Conservation (phyloP, 1,140 invertebrate species). For the Lerema accius region DNA sequence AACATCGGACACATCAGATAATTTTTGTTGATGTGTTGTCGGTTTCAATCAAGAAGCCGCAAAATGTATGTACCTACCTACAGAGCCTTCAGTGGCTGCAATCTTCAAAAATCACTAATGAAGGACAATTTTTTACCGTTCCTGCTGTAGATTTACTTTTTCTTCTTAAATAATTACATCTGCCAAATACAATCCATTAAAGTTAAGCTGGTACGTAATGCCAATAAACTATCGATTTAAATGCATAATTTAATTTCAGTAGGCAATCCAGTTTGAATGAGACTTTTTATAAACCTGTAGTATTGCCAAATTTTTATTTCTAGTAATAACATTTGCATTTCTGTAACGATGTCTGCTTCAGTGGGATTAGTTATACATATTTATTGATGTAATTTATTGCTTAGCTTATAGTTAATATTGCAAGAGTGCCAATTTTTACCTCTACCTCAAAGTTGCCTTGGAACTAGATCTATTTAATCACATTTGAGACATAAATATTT, state of each 20-base stretch:
- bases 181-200: constrained; percentile 29
- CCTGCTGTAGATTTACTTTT: constrained; percentile 12
- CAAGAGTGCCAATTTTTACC: constrained; percentile 40
- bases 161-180: constrained; percentile 24
- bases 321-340: constrained; percentile 62
- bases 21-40: constrained; percentile 20
- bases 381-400: constrained; percentile 69
- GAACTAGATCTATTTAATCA: too few species aligned
- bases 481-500: too few species aligned
- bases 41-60: constrained; percentile 18
- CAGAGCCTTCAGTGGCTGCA: constrained; percentile 1
- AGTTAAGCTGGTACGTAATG: constrained; percentile 33
- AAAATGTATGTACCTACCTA: constrained; percentile 5
- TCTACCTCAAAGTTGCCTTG: too few species aligned
- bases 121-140: constrained; percentile 8
- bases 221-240: constrained; percentile 37
- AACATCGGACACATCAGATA: constrained; percentile 13
- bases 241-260: constrained; percentile 41
- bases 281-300: constrained; percentile 38
- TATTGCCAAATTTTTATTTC: constrained; percentile 59
- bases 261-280: constrained; percentile 40
- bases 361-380: constrained; percentile 44
- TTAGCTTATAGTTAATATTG: constrained; percentile 56
- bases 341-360: constrained; percentile 25
- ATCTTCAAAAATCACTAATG: constrained; percentile 31